Evolutionary conservation across 2,797 vertebrate genomes (phyloP), one percentile per base, ranked within the genome.

Genomic region (Cyclopterus lumpus): DNA sequence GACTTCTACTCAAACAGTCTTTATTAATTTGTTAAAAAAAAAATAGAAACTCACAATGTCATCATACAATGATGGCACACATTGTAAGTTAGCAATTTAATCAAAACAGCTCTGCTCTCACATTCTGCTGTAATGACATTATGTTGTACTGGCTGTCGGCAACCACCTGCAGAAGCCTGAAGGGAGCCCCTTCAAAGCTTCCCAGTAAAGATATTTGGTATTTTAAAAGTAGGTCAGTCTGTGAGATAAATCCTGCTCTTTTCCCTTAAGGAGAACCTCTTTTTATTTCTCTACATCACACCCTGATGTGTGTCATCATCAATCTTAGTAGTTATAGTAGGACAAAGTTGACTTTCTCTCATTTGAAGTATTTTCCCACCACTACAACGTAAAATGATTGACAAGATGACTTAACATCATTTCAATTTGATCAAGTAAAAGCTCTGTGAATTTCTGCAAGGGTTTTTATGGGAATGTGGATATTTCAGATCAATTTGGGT

Each of bases 141-240:
- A 3, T 20, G 54, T 34, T 48, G 30, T 26, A 22, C 8, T 49
- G 64, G 16, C 28, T 62, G 1, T 1, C 36, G 69, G 30, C 51
- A 34, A 64, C 24, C 38, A 54, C 60, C 81, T 86, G 69, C 65
- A 67, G 62, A 55, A 67, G 67, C 34, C 80, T 81, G 71, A 15
- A 4, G 75, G 82, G 65, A 84, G 49, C 44, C 11, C 15, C 30
- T 59, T 75, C 67, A 78, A 54, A 48, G 34, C 57, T 36, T 44
- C 67, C 38, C 42, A 59, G 42, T 46, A 24, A 71, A 79, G 38
- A 80, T 75, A 71, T 71, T 74, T 74, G 61, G 58, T 60, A 62
- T 82, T 83, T 82, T 71, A 62, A 84, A 92, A 89, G 62, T 90
- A 86, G 92, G 92, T 68, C 91, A 91, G 69, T 71, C 79, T 80